phyloP scores from a whole-genome alignment of 1,140 invertebrate species.

The Brachionus manjavacas region DNA sequence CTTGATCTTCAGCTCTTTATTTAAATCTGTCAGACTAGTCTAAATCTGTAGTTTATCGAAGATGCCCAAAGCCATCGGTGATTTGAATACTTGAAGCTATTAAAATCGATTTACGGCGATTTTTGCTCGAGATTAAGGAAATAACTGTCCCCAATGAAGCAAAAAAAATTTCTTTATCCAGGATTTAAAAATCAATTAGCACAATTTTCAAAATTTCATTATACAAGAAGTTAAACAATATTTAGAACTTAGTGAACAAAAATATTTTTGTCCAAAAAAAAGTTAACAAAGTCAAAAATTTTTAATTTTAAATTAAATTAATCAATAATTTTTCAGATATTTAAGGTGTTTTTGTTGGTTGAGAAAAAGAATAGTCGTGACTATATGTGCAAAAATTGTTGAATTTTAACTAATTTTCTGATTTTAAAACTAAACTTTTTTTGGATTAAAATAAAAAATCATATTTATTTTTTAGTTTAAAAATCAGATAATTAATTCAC shows the following conservation, averaged over 20 bases:
- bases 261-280: background rate
- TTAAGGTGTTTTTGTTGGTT: no score
- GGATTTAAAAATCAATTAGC: background rate
- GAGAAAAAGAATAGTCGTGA: no score
- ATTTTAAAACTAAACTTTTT: no score
- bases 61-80: background rate
- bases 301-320: background rate
- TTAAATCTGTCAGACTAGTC: background rate
- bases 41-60: background rate
- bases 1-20: background rate
- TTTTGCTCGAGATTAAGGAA: background rate
- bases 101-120: background rate
- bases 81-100: background rate
- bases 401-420: no score
- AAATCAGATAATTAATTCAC: no score
- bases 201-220: background rate
- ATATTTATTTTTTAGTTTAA: no score
- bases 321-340: background rate
- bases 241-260: background rate
- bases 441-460: no score
- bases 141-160: background rate
- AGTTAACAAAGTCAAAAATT: background rate
- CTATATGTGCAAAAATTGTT: no score
- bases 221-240: background rate
- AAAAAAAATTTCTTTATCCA: background rate